Conservation (phyloP, 2,888 invertebrate species). For the Elgonia sp. region DNA sequence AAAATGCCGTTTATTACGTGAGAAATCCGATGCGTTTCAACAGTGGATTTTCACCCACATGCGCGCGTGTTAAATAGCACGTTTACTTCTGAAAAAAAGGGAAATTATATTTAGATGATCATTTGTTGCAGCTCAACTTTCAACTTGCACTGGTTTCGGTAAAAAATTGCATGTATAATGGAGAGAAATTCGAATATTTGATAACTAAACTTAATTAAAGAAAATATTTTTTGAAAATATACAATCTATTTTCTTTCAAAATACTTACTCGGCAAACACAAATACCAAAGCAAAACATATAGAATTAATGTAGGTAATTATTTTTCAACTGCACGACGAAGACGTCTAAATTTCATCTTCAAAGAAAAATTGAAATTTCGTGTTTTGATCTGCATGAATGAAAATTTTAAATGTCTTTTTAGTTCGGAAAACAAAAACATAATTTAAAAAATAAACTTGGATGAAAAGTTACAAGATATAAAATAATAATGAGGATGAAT, state of each 20-base stretch:
- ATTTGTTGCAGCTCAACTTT: neutral
- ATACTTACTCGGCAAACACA: conserved; percentile 64
- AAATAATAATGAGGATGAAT: no score
- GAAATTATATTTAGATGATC: conserved; percentile 25
- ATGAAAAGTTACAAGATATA: no score
- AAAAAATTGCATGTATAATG: no score
- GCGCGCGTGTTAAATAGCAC: conserved; percentile 44
- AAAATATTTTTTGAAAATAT: conserved; percentile 69
- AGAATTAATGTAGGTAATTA: conserved; percentile 66
- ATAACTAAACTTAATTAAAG: conserved; percentile 44
- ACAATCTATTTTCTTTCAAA: conserved; percentile 67
- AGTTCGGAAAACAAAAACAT: conserved; percentile 36
- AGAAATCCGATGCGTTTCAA: conserved; percentile 71
- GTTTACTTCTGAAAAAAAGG: conserved; percentile 12
- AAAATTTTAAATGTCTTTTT: conserved; percentile 11
- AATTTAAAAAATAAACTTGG: neutral
- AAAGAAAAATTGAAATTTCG: conserved; percentile 44
- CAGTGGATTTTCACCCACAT: conserved; percentile 51
- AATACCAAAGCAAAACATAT: conserved; percentile 57
- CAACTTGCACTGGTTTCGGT: neutral
- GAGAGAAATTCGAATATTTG: conserved; percentile 24
- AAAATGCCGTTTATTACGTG: conserved; percentile 76
- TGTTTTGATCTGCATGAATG: conserved; percentile 43
- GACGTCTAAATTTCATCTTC: conserved; percentile 19
- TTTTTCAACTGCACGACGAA: conserved; percentile 39